Conservation (phyloP, 2,888 invertebrate genomes). For the Trachelus iudaicus region DNA sequence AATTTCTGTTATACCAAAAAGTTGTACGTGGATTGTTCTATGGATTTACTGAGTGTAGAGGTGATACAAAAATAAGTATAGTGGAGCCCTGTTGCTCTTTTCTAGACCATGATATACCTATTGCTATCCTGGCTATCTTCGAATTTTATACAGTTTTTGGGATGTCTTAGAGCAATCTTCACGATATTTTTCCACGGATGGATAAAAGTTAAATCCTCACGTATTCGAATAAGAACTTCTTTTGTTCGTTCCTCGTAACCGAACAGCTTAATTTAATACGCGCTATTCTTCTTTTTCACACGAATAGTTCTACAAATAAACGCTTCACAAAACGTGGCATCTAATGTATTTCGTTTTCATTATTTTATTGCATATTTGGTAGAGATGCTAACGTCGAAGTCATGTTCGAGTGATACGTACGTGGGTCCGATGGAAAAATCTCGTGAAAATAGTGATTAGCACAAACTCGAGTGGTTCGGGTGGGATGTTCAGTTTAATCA, state of each 20-base stretch:
- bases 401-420: background rate
- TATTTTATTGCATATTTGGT: too few relatives aligned
- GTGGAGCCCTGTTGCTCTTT: slow-evolving; percentile 24
- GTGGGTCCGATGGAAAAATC: too few relatives aligned
- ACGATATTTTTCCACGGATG: background rate
- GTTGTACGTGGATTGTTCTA: slow-evolving; percentile 15
- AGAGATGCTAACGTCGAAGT: background rate
- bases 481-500: slow-evolving; percentile 17
- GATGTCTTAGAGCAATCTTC: background rate
- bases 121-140: slow-evolving; percentile 10
- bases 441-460: too few relatives aligned
- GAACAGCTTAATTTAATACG: too few relatives aligned
- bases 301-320: too few relatives aligned
- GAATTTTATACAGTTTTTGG: slow-evolving; percentile 14
- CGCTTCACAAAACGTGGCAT: too few relatives aligned
- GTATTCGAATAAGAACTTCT: too few relatives aligned
- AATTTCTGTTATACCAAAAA: background rate
- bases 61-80: slow-evolving; percentile 43
- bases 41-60: slow-evolving; percentile 29
- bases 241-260: too few relatives aligned
- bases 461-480: background rate
- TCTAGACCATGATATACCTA: slow-evolving; percentile 18
- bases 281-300: too few relatives aligned
- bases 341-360: too few relatives aligned
- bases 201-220: too few relatives aligned